Percentiles rank a stretch among this genome's conserved stretches.
Conservation (phyloP, 2,113 vertebrate genomes). For the Vimba vimba region DNA sequence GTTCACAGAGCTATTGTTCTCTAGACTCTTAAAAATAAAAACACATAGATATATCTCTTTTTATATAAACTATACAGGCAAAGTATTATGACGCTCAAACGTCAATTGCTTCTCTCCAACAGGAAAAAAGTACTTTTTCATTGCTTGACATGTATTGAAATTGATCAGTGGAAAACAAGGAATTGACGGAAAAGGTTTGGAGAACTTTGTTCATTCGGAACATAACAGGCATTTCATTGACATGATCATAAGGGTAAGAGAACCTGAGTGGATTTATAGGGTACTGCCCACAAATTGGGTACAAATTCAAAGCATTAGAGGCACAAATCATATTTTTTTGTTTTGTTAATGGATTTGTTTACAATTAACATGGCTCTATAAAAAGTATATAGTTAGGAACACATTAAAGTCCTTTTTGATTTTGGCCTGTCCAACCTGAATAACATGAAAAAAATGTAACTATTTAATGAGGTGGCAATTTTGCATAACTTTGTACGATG, state of each 20-base stretch:
- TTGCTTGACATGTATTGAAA: constrained; percentile 37
- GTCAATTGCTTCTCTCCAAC: constrained; percentile 15
- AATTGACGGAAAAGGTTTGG: constrained; percentile 11
- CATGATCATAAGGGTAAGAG: background rate
- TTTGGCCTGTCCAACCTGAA: no score
- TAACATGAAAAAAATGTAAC: no score
- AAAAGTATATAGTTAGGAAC: background rate
- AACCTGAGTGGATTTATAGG: background rate
- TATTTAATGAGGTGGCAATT: no score
- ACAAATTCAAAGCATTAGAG: background rate
- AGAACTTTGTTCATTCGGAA: background rate
- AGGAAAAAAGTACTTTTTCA: constrained; percentile 40
- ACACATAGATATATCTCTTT: constrained; percentile 3
- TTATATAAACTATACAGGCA: constrained; percentile 4
- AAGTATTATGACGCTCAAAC: background rate
- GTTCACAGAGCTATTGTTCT: constrained; percentile 70
- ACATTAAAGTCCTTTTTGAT: no score
- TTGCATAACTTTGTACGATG: no score
- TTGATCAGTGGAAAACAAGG: constrained; percentile 25
- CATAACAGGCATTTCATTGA: background rate
- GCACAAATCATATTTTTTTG: background rate
- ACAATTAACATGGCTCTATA: no score
- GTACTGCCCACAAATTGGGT: background rate
- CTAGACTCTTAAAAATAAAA: constrained; percentile 38
- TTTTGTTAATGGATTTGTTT: no score